Evolutionary conservation across 1,140 invertebrate genomes (phyloP).

Genomic region (Drosophila melanogaster): Release_6_plus_ISO1_MT NT_033777.3:26687501-26688000

Average conservation of each 20-base stretch:
- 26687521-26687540: slow-evolving; percentile 8
- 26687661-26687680: slow-evolving; percentile 14
- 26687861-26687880: slow-evolving; percentile 30
- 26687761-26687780: slow-evolving; percentile 20
- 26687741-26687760: slow-evolving; percentile 31
- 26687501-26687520: not conserved
- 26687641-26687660: slow-evolving; percentile 59
- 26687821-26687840: slow-evolving; percentile 62
- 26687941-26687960: not conserved
- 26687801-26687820: slow-evolving; percentile 36
- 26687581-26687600: slow-evolving; percentile 53
- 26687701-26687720: slow-evolving; percentile 42
- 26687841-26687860: slow-evolving; percentile 4
- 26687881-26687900: slow-evolving; percentile 19
- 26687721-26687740: slow-evolving; percentile 5
- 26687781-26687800: slow-evolving; percentile 26
- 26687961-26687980: not conserved
- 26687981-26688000: too few species aligned
- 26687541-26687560: slow-evolving; percentile 59
- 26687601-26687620: slow-evolving; percentile 67
- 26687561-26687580: slow-evolving; percentile 54
- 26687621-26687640: slow-evolving; percentile 78
- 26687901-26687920: not conserved
- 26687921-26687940: not conserved
- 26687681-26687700: not conserved